These are phyloP conservation scores for Diadumene lineata DNA, from an alignment of 92 coral and sea anemone species.

Conservation along the genomic window DNA sequence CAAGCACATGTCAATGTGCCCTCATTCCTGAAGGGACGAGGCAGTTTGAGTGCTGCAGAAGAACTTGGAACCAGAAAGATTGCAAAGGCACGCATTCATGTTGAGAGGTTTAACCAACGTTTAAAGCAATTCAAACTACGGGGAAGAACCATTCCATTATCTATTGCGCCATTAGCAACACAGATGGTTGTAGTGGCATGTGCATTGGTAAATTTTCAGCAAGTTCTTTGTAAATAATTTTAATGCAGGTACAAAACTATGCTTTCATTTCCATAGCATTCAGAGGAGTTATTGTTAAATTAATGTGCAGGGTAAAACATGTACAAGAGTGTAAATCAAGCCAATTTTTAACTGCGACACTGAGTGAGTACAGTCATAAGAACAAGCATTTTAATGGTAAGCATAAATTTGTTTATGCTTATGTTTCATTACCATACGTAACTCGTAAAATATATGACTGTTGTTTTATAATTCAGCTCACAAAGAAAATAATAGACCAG, in stretches of 20 bases:
- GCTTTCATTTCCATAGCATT: background rate
- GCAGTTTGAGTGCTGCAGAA: conserved; percentile 51
- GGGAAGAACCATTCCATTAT: conserved; percentile 50
- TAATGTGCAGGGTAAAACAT: too few species aligned
- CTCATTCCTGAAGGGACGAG: conserved; percentile 50
- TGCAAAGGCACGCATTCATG: conserved; percentile 62
- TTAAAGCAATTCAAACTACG: conserved; percentile 48
- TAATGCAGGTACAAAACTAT: background rate
- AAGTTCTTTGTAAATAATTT: background rate
- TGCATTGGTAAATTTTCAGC: background rate
- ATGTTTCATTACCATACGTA: too few species aligned
- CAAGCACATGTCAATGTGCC: conserved; percentile 28
- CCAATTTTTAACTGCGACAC: too few species aligned
- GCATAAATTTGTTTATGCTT: too few species aligned
- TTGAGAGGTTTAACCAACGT: conserved; percentile 59
- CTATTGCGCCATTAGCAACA: conserved; percentile 12
- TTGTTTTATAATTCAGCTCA: too few species aligned
- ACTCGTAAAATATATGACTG: too few species aligned
- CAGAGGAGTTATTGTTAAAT: too few species aligned
- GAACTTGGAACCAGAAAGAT: conserved; percentile 51
- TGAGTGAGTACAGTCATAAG: too few species aligned
- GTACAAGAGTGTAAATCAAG: too few species aligned
- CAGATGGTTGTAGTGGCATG: background rate
- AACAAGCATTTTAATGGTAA: too few species aligned
- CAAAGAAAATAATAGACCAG: too few species aligned